Evolutionary conservation across 2,888 invertebrate genomes (phyloP).

Genomic region (Tinea trinotella): DNA sequence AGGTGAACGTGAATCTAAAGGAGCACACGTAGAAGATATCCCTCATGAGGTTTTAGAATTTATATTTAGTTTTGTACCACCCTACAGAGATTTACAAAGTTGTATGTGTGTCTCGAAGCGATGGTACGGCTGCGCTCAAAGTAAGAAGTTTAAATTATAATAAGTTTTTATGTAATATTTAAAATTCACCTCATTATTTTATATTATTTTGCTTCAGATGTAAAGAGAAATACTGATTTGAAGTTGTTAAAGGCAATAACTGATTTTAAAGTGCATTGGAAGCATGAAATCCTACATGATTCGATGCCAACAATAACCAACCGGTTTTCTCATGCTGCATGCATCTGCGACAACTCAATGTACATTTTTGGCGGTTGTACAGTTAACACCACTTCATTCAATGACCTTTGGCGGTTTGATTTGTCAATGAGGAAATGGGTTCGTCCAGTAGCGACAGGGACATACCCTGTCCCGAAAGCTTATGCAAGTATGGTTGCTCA

Average conservation of each 20-base stretch:
- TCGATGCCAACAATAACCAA: slow-evolving; percentile 86
- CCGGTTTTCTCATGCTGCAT: slow-evolving; percentile 93
- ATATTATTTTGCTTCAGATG: slow-evolving; percentile 73
- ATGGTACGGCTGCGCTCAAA: slow-evolving; percentile 88
- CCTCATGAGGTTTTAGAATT: slow-evolving; percentile 96
- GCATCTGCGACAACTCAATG: slow-evolving; percentile 87
- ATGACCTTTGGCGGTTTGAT: slow-evolving; percentile 96
- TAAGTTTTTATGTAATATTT: slow-evolving; percentile 2
- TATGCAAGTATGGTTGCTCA: slow-evolving; percentile 94
- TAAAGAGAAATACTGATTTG: slow-evolving; percentile 79
- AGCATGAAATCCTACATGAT: slow-evolving; percentile 70
- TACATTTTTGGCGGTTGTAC: slow-evolving; percentile 98
- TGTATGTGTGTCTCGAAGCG: slow-evolving; percentile 89
- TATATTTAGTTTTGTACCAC: slow-evolving; percentile 89
- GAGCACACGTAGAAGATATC: slow-evolving; percentile 79
- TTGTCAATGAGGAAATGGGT: slow-evolving; percentile 89
- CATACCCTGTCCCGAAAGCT: slow-evolving; percentile 96
- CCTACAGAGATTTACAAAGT: slow-evolving; percentile 90
- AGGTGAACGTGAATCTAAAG: slow-evolving; percentile 22
- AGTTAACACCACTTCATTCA: slow-evolving; percentile 93
- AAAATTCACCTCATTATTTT: slow-evolving; percentile 19
- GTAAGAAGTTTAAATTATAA: slow-evolving; percentile 72
- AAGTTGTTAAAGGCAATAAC: slow-evolving; percentile 83
- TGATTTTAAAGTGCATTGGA: slow-evolving; percentile 84
- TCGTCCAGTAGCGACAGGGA: slow-evolving; percentile 84